These are phyloP conservation scores for Oscheius onirici DNA, from an alignment of 2,888 invertebrate species.

Conservation along the genomic window DNA sequence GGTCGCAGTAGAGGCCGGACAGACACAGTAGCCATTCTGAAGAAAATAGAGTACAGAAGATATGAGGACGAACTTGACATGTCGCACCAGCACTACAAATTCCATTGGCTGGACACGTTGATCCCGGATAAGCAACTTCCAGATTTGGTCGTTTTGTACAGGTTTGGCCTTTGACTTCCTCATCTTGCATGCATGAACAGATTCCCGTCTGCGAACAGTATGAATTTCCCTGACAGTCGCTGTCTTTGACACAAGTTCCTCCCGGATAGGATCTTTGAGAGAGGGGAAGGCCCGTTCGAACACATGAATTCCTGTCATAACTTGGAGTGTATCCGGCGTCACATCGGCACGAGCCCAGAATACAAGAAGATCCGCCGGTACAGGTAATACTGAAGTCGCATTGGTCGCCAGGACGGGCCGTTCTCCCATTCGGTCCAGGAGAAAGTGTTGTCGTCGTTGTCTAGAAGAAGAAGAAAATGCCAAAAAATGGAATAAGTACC, in stretches of 20 bases:
- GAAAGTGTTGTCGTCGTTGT: slow-evolving; percentile 3
- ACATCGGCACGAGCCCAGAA: slow-evolving; percentile 67
- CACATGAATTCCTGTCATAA: slow-evolving; percentile 52
- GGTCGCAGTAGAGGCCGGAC: slow-evolving; percentile 45
- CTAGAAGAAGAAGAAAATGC: not conserved
- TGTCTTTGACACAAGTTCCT: slow-evolving; percentile 39
- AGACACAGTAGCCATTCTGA: slow-evolving; percentile 43
- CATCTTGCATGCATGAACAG: slow-evolving; percentile 51
- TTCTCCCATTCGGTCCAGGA: slow-evolving; percentile 17
- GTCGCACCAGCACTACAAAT: slow-evolving; percentile 39
- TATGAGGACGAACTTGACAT: slow-evolving; percentile 42
- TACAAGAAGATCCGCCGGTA: slow-evolving; percentile 67
- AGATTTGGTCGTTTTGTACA: slow-evolving; percentile 36
- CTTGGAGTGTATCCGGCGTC: slow-evolving; percentile 63
- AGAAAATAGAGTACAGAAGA: no score
- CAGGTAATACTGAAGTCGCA: slow-evolving; percentile 64
- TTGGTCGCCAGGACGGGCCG: slow-evolving; percentile 61
- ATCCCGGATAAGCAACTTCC: slow-evolving; percentile 40
- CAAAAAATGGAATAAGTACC: not conserved
- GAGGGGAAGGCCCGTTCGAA: slow-evolving; percentile 36
- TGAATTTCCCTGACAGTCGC: slow-evolving; percentile 45
- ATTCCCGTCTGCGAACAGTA: slow-evolving; percentile 42
- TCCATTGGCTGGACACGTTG: slow-evolving; percentile 36
- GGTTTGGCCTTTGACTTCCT: slow-evolving; percentile 41
- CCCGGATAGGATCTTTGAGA: slow-evolving; percentile 49